Percentiles rank a stretch among this genome's conserved stretches.
phyloP scores from a whole-genome alignment of 2,113 vertebrate species.

The Amia ocellicauda region DNA sequence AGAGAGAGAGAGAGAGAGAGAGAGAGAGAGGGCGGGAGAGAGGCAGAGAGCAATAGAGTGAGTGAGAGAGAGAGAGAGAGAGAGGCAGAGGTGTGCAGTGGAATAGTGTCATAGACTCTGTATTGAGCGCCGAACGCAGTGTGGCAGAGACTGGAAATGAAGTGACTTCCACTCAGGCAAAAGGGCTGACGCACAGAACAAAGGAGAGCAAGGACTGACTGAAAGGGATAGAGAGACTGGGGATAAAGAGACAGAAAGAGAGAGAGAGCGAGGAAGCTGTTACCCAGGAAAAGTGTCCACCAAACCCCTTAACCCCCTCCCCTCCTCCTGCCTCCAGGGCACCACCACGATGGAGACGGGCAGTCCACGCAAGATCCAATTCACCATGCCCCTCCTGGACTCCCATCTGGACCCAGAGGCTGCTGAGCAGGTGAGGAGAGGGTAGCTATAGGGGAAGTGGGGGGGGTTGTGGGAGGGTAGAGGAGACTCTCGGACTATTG shows the following conservation, averaged over 20 bases:
- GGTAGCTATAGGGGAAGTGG: neutral
- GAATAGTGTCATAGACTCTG: conserved; percentile 52
- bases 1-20: neutral
- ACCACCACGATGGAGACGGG: conserved; percentile 73
- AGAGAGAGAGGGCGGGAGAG: conserved; percentile 4
- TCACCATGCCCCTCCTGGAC: conserved; percentile 83
- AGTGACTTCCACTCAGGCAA: too few relatives aligned
- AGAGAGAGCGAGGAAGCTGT: neutral
- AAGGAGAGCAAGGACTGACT: conserved; percentile 35
- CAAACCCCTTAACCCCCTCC: conserved; percentile 20
- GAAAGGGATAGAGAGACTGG: conserved; percentile 24
- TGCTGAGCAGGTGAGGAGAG: conserved; percentile 76
- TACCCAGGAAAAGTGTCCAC: conserved; percentile 7
- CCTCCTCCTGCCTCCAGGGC: conserved; percentile 24
- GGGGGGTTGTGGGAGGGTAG: neutral
- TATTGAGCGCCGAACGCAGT: conserved; percentile 24
- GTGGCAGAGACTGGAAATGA: neutral
- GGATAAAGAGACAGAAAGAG: conserved; percentile 3
- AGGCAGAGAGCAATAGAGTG: conserved; percentile 38
- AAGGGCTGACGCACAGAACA: conserved; percentile 4
- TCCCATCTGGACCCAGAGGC: conserved; percentile 88
- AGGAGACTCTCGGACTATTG: neutral
- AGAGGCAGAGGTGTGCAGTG: conserved; percentile 45
- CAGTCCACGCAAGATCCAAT: conserved; percentile 87
- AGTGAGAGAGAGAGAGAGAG: conserved; percentile 23